Conservation (phyloP, 1,140 invertebrate genomes). For the Drosophila obscura region DNA sequence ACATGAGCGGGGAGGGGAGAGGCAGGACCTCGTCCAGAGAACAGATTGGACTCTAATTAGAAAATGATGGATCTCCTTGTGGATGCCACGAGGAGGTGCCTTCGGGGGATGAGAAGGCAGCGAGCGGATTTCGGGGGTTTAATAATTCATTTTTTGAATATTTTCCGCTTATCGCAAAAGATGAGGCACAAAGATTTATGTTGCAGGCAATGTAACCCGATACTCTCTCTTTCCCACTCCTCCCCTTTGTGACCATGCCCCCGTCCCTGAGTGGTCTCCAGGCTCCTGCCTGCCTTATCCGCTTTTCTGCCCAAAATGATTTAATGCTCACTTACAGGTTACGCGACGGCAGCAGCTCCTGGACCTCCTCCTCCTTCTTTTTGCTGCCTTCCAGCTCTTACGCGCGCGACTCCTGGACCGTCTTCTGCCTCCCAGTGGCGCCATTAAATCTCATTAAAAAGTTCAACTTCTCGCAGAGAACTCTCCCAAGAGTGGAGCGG, state of each 20-base stretch:
- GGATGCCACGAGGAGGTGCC: slow-evolving; percentile 5
- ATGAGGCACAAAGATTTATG: slow-evolving; percentile 75
- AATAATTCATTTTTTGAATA: slow-evolving; percentile 79
- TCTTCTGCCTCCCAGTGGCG: slow-evolving; percentile 61
- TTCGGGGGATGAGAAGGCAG: background rate
- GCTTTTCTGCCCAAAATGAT: slow-evolving; percentile 58
- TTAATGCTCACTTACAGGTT: slow-evolving; percentile 74
- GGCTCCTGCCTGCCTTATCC: slow-evolving; percentile 65
- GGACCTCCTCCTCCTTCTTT: slow-evolving; percentile 1
- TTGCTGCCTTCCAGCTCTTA: too few relatives aligned
- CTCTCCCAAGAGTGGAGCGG: background rate
- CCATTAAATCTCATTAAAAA: slow-evolving; percentile 81
- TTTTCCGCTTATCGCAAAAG: slow-evolving; percentile 67
- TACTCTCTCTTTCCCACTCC: slow-evolving; percentile 30
- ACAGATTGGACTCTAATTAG: slow-evolving; percentile 66
- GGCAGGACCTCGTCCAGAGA: background rate
- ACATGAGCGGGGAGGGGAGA: slow-evolving; percentile 1
- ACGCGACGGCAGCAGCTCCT: slow-evolving; percentile 36
- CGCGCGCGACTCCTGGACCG: slow-evolving; percentile 39
- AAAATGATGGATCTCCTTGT: slow-evolving; percentile 71
- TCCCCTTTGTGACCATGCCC: background rate
- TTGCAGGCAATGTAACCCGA: slow-evolving; percentile 63
- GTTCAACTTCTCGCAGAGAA: slow-evolving; percentile 43
- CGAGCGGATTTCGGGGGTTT: slow-evolving; percentile 24
- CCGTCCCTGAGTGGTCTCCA: slow-evolving; percentile 19